Evolutionary conservation across 1,140 invertebrate genomes (phyloP).

Genomic region (Octopus sinensis): DNA sequence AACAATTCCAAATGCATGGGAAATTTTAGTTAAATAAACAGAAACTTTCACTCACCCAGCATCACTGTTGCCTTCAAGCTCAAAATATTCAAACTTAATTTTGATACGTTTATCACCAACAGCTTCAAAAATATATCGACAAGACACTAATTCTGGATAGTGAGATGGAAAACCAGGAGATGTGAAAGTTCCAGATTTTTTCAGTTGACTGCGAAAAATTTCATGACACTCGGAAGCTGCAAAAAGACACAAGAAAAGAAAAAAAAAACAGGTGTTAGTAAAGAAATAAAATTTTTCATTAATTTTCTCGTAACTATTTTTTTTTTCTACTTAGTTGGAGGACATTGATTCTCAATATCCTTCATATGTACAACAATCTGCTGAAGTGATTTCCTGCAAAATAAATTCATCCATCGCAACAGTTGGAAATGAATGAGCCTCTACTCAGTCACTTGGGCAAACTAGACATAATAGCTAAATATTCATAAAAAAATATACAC

Average conservation of each 20-base stretch:
- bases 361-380: too few species aligned
- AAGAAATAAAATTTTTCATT: too few species aligned
- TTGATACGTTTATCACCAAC: constrained; percentile 27
- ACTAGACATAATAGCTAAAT: too few species aligned
- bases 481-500: too few species aligned
- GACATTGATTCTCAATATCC: too few species aligned
- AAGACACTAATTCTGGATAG: constrained; percentile 25
- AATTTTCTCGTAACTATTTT: too few species aligned
- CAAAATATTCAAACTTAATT: constrained; percentile 29
- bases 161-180: constrained; percentile 25
- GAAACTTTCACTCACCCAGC: background rate
- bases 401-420: too few species aligned
- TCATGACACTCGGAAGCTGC: constrained; percentile 9
- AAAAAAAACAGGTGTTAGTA: background rate
- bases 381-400: too few species aligned
- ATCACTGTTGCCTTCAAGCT: constrained; percentile 24
- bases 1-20: too few species aligned
- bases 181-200: constrained; percentile 23
- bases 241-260: background rate
- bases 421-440: too few species aligned
- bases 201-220: background rate
- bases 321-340: too few species aligned
- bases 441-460: too few species aligned
- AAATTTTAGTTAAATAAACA: background rate
- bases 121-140: constrained; percentile 28